Conservation (phyloP, 2,797 vertebrate species). For the Falco novaeseelandiae region DNA sequence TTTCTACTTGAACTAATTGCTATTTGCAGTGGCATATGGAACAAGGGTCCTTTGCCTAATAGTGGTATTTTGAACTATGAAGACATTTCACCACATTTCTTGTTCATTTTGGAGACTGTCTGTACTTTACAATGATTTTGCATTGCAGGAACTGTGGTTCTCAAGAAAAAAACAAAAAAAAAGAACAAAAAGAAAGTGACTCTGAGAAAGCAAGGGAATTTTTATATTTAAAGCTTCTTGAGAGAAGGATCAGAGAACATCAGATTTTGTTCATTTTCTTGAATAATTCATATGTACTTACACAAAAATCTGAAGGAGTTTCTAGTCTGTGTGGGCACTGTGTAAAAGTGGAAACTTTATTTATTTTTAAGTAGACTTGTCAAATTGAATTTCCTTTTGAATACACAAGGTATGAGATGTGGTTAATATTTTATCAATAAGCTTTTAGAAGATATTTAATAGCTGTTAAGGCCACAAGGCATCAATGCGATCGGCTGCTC, state of each 20-base stretch:
- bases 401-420: neutral
- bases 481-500: neutral
- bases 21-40: constrained; percentile 53
- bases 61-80: constrained; percentile 63
- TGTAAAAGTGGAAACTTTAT: neutral
- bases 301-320: constrained; percentile 23
- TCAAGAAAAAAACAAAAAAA: neutral
- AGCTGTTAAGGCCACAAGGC: neutral
- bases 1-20: constrained; percentile 78
- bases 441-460: neutral
- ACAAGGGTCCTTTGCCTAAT: constrained; percentile 36
- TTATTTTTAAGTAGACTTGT: constrained; percentile 36
- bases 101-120: constrained; percentile 43
- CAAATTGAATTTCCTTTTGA: neutral
- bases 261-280: constrained; percentile 17
- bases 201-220: constrained; percentile 42
- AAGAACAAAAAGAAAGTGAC: constrained; percentile 8
- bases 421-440: constrained; percentile 26
- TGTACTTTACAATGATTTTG: constrained; percentile 62
- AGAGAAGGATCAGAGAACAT: constrained; percentile 13
- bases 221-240: constrained; percentile 54
- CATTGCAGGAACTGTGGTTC: constrained; percentile 44
- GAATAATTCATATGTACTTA: constrained; percentile 45
- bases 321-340: neutral
- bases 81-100: constrained; percentile 44